Conservation (phyloP, 2,888 invertebrate species). For the Perithous albicinctus region DNA sequence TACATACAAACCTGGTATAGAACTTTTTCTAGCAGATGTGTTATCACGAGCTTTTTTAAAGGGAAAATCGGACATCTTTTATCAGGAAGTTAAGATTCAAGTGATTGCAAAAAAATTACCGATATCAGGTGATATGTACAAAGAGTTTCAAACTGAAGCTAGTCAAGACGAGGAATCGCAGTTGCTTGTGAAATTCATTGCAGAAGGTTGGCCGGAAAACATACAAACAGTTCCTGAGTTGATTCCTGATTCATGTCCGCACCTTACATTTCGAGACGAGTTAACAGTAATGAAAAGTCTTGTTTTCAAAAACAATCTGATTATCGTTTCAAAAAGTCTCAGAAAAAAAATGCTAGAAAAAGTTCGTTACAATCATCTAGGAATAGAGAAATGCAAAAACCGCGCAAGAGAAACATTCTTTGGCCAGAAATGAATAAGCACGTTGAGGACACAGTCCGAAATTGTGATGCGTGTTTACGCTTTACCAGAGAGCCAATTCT, state of each 20-base stretch:
- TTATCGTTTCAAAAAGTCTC: background rate
- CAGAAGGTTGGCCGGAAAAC: constrained; percentile 72
- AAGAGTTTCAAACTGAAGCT: no score
- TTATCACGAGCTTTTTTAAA: no score
- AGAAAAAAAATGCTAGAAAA: constrained; percentile 2
- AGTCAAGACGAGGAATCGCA: constrained; percentile 65
- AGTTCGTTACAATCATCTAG: background rate
- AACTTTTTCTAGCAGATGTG: no score
- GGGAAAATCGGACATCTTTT: no score
- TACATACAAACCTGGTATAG: no score
- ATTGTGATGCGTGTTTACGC: constrained; percentile 40
- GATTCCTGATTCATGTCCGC: constrained; percentile 57
- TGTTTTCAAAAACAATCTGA: constrained; percentile 43
- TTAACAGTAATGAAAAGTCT: constrained; percentile 28
- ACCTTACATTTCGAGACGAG: constrained; percentile 47
- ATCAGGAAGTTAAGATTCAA: no score
- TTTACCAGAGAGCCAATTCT: constrained; percentile 34
- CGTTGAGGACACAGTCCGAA: constrained; percentile 46
- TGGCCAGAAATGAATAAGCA: constrained; percentile 56
- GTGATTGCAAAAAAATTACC: no score
- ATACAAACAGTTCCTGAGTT: constrained; percentile 56
- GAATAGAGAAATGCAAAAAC: background rate
- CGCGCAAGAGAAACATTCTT: constrained; percentile 50
- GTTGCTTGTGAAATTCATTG: constrained; percentile 68
- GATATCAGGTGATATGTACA: no score